Conservation (phyloP, 2,113 vertebrate genomes). For the Chiloscyllium plagiosum region DNA sequence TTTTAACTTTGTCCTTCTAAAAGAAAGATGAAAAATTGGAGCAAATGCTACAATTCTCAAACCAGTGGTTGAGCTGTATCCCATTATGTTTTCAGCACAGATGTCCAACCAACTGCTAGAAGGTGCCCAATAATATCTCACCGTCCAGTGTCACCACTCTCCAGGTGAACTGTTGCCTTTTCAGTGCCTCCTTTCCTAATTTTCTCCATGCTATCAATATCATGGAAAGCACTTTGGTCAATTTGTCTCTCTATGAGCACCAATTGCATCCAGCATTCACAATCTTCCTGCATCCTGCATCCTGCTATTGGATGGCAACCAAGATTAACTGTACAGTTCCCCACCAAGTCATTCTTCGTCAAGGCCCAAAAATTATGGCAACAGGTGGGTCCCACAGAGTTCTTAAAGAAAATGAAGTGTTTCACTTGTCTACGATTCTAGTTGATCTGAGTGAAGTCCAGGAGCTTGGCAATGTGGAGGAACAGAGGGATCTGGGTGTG, state of each 20-base stretch:
- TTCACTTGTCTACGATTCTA: too few relatives aligned
- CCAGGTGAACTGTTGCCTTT: not conserved
- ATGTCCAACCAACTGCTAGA: not conserved
- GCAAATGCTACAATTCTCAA: not conserved
- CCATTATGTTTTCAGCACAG: not conserved
- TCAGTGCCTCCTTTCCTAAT: too few relatives aligned
- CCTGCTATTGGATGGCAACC: too few relatives aligned
- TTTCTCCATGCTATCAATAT: not conserved
- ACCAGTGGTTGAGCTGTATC: not conserved
- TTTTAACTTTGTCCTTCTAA: not conserved
- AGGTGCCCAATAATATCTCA: not conserved
- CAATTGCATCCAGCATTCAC: not conserved
- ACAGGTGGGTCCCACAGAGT: not conserved
- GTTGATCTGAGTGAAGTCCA: too few relatives aligned
- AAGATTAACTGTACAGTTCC: not conserved
- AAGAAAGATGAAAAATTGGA: not conserved
- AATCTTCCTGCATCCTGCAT: not conserved
- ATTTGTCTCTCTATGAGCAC: not conserved
- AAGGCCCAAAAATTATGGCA: not conserved
- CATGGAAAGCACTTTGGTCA: not conserved
- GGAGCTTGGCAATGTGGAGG: too few relatives aligned
- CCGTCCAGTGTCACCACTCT: not conserved
- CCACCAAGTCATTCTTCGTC: not conserved
- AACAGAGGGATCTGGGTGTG: too few relatives aligned
- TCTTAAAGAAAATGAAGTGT: not conserved